Base-by-base conservation (phyloP, 2,797 vertebrate genomes). In the Cetoscarus ocellatus region DNA sequence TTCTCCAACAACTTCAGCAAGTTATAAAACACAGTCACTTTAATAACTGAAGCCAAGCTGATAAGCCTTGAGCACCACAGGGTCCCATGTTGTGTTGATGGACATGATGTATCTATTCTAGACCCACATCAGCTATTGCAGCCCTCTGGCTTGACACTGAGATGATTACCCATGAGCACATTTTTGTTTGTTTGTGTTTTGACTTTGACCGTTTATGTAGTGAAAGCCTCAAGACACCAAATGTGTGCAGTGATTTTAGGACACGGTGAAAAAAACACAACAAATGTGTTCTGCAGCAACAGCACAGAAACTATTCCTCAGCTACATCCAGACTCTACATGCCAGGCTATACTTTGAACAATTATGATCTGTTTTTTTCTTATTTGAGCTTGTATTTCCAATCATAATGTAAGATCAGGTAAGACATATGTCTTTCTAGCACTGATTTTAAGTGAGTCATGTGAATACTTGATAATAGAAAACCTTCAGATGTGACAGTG, bases 71-170 rank as follows among this genome's bases (percentile, higher is more conserved):
- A 67, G 80, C 61, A n/a, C 59, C 38, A 13, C 42, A 67, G 11
- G 39, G 54, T 40, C 60, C 64, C 36, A 8, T 0, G 17, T 51
- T n/a, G 58, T 61, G 77, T 58, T 80, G 79, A 72, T 9, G 48
- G 81, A 84, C 67, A 36, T 11, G 8, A 0, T n/a, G 57, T 36
- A 51, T 73, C 58, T 58, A 53, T 67, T 70, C 66, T 61, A 27
- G 60, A 73, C 38, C 14, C 0, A 0, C 13, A 18, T 77, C 77
- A 82, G 61, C 67, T 19, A 18, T 69, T 56, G 52, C 38, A 35
- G 61, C 1, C 42, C 51, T 53, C 39, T 7, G 61, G 44, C 45
- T 13, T 17, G 40, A 55, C 56, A 63, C 12, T 53, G 61, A 65
- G 56, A 44, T 14, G 56, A 15, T 73, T 18, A 61, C 42, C 47